Evolutionary conservation across 1,140 invertebrate species (phyloP).

Genomic region (Aphaenogaster rudis): DNA sequence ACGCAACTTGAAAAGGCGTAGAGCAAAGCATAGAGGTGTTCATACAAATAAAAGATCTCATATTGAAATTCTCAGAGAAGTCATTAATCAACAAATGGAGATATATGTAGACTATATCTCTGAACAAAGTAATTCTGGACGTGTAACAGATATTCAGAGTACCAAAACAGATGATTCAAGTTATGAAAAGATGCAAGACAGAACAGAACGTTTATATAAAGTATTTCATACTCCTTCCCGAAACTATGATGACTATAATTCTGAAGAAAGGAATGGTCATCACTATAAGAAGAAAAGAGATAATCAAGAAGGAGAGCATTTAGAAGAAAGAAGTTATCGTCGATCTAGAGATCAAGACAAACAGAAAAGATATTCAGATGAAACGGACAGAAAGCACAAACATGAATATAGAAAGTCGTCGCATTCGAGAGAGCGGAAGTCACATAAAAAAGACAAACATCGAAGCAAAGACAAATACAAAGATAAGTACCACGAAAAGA

Average conservation of each 20-base stretch:
- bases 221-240: slow-evolving; percentile 23
- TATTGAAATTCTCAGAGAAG: slow-evolving; percentile 89
- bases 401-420: slow-evolving; percentile 49
- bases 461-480: slow-evolving; percentile 32
- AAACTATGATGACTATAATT: background rate
- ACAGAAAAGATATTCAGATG: slow-evolving; percentile 44
- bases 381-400: slow-evolving; percentile 34
- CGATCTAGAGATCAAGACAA: slow-evolving; percentile 14
- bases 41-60: slow-evolving; percentile 90
- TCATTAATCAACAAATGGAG: slow-evolving; percentile 89
- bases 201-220: background rate
- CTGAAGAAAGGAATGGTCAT: background rate
- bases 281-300: background rate
- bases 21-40: slow-evolving; percentile 89
- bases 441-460: slow-evolving; percentile 49
- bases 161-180: background rate
- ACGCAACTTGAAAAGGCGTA: slow-evolving; percentile 89
- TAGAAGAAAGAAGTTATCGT: slow-evolving; percentile 17
- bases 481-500: slow-evolving; percentile 41
- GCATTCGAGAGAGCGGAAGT: slow-evolving; percentile 63
- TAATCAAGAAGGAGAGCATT: slow-evolving; percentile 27
- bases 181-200: slow-evolving; percentile 14
- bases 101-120: slow-evolving; percentile 80
- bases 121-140: slow-evolving; percentile 56
- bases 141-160: background rate